A percentile compares a stretch with the other conserved stretches of the same genome.
phyloP scores from a whole-genome alignment of 2,113 vertebrate genomes.

The Takifugu bimaculatus region DNA sequence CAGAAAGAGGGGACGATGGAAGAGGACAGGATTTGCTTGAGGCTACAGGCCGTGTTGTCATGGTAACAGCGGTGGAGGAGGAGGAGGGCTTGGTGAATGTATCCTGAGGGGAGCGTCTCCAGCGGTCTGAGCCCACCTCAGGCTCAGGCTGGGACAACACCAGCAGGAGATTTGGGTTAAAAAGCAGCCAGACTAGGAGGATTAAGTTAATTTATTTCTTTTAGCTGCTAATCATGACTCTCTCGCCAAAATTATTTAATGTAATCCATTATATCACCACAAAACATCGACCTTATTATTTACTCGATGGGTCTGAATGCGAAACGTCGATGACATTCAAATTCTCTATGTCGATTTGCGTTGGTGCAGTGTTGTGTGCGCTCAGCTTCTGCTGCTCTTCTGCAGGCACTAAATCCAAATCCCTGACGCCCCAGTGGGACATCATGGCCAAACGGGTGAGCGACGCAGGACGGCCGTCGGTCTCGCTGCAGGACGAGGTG shows the following conservation, averaged over 20 bases:
- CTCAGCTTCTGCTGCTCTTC: conserved; percentile 20
- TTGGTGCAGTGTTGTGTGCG: neutral
- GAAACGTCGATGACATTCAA: too few species aligned
- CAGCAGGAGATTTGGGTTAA: conserved; percentile 17
- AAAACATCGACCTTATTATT: too few species aligned
- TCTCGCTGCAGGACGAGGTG: conserved; percentile 86
- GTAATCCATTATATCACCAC: too few species aligned
- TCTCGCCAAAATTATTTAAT: too few species aligned
- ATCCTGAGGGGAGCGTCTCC: conserved; percentile 52
- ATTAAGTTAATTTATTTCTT: neutral
- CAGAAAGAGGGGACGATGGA: neutral
- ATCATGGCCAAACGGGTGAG: conserved; percentile 91
- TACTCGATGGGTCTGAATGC: too few species aligned
- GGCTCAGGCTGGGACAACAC: conserved; percentile 37
- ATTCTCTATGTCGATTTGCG: neutral
- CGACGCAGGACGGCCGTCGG: conserved; percentile 79
- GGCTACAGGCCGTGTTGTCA: conserved; percentile 70
- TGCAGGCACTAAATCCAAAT: conserved; percentile 91
- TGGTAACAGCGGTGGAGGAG: conserved; percentile 63
- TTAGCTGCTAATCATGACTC: too few species aligned
- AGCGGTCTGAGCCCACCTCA: conserved; percentile 51
- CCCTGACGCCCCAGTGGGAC: conserved; percentile 87
- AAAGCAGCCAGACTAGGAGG: conserved; percentile 14
- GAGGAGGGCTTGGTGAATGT: conserved; percentile 35
- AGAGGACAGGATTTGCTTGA: conserved; percentile 43